phyloP scores from a whole-genome alignment of 2,888 invertebrate species.

The Pachycephus smyrnensis region DNA sequence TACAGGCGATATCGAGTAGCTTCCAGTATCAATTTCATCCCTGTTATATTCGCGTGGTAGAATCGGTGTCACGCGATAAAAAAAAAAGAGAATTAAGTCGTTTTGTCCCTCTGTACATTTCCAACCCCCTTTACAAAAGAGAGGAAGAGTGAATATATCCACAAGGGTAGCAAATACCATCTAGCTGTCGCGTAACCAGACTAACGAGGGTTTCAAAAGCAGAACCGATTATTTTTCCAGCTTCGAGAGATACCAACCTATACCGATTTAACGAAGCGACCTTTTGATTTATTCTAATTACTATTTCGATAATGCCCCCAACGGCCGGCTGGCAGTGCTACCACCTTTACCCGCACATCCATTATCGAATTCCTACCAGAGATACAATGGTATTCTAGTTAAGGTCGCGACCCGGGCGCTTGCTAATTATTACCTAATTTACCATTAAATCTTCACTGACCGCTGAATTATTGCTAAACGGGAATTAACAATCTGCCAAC shows the following conservation, averaged over 20 bases:
- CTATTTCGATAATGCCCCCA: constrained; percentile 64
- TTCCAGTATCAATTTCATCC: background rate
- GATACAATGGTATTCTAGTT: constrained; percentile 65
- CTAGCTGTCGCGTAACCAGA: background rate
- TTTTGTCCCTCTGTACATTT: background rate
- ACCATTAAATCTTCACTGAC: constrained; percentile 60
- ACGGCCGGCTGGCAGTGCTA: constrained; percentile 28
- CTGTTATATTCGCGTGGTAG: background rate
- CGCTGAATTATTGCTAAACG: constrained; percentile 51
- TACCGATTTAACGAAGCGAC: constrained; percentile 50
- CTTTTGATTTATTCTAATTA: constrained; percentile 66
- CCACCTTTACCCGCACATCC: constrained; percentile 56
- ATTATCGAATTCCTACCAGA: constrained; percentile 62
- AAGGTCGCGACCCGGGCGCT: constrained; percentile 44
- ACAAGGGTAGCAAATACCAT: background rate
- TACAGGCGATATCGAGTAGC: background rate
- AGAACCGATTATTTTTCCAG: background rate
- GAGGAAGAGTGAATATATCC: background rate
- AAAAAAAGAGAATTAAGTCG: constrained; percentile 9
- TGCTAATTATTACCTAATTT: constrained; percentile 65
- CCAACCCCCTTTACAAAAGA: background rate
- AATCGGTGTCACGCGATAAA: constrained; percentile 32
- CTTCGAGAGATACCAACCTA: background rate
- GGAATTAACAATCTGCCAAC: constrained; percentile 16
- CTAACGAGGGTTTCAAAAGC: background rate